Evolutionary conservation across 2,888 invertebrate species (phyloP), one percentile per base, ranked within the genome.

Genomic region (Trichopria drosophilae): DNA sequence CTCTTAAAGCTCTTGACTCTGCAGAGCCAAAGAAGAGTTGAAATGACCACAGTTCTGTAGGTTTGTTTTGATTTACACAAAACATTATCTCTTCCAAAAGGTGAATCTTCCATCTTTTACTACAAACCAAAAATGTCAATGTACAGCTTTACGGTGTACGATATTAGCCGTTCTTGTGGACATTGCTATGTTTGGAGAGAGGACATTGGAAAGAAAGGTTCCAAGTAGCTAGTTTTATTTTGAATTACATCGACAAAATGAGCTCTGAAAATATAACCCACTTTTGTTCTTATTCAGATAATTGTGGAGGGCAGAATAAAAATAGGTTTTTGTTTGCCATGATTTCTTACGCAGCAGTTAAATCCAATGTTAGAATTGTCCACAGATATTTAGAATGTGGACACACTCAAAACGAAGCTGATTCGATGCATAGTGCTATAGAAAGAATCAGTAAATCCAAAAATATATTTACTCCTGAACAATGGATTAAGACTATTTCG

Each of bases 261-360:
- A 41, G 39, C 28, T 18, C 18, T 19, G 18, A 53, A 45, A 53
- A 47, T 7, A 55, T 41, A 16, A 59, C 47, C 28, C 54, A 61
- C 16, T 64, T 59, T 46, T 29, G 52, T 20, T 65, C 64, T 39
- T 65, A 53, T 53, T 64, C 63, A 23, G 64, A 64, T 48, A 65
- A 62, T 42, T 61, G 58, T 26, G 46, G 51, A 16, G 60, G 63
- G 15, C 63, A 64, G 55, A 65, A 63, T 16, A 4, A 12, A 34
- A 34, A 34, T 13, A 12, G 34, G 4, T 34, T 15, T 34, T 12
- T 6, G 4, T 34, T 34, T 12, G 9, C 18, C 4, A 34, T 34
- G 34, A 16, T 6, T 4, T 12, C 9, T 4, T 4, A 16, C 4
- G 13, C 15, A 15, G 13, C 34, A 3, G 13, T 16, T 10, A 34